Conservation (phyloP, 2,113 vertebrate species). For the Rattus rattus region DNA sequence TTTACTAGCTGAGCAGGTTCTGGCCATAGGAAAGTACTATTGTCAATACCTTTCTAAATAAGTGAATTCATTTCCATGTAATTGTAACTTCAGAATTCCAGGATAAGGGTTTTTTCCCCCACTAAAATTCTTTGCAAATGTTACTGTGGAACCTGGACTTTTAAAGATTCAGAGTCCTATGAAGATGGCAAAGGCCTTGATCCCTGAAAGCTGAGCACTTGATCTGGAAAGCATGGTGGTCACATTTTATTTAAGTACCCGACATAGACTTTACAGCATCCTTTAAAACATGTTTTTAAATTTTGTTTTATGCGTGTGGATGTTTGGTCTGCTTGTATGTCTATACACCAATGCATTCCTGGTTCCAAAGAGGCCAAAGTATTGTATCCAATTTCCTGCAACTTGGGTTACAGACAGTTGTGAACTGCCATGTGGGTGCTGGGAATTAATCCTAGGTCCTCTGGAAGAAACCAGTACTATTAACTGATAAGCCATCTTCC, state of each 20-base stretch:
- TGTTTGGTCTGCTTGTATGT: background rate
- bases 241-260: background rate
- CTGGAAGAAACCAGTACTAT: background rate
- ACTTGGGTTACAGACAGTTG: background rate
- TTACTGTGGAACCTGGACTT: background rate
- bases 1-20: constrained; percentile 2
- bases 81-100: constrained; percentile 33
- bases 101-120: background rate
- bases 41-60: constrained; percentile 20
- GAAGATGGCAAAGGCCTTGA: background rate
- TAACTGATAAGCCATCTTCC: background rate
- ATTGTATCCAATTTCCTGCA: background rate
- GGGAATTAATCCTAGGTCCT: background rate
- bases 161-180: constrained; percentile 24
- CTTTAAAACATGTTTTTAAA: background rate
- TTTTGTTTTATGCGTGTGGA: background rate
- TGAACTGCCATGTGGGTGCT: background rate
- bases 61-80: constrained; percentile 16
- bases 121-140: constrained; percentile 48
- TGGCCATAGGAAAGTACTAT: constrained; percentile 10
- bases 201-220: constrained; percentile 4
- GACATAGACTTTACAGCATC: background rate
- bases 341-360: background rate
- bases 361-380: background rate
- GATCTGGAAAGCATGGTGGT: background rate